Evolutionary conservation across 2,888 invertebrate species (phyloP).

Genomic region (Thalpophila matura): DNA sequence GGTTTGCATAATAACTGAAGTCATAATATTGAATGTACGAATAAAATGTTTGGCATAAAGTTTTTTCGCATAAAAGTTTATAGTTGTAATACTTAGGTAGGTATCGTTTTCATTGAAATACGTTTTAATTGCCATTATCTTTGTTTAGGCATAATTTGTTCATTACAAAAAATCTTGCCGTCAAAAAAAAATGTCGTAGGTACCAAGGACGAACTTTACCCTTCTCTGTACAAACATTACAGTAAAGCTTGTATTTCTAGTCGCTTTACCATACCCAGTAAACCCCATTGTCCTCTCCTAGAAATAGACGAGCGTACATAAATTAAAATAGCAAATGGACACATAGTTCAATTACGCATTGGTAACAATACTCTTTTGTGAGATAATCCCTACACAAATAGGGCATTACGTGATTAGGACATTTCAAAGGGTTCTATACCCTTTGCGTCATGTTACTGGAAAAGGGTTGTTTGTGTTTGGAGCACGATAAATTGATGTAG

Average conservation of each 20-base stretch:
- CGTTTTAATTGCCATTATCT: too few relatives aligned
- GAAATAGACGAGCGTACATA: slow-evolving; percentile 26
- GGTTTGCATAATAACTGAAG: too few relatives aligned
- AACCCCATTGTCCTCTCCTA: slow-evolving; percentile 10
- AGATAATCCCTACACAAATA: slow-evolving; percentile 77
- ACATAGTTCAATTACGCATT: slow-evolving; percentile 67
- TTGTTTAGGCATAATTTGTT: too few relatives aligned
- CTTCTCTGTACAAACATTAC: too few relatives aligned
- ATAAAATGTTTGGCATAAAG: too few relatives aligned
- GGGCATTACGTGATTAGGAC: slow-evolving; percentile 81
- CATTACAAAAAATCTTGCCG: too few relatives aligned
- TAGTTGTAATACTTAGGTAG: too few relatives aligned
- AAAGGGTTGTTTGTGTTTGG: slow-evolving; percentile 68
- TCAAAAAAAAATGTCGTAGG: too few relatives aligned
- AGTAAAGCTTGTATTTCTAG: not conserved
- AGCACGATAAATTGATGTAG: slow-evolving; percentile 68
- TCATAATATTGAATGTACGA: too few relatives aligned
- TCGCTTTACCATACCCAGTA: slow-evolving; percentile 10
- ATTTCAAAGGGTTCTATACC: slow-evolving; percentile 77
- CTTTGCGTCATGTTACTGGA: slow-evolving; percentile 54
- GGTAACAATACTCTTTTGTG: slow-evolving; percentile 71
- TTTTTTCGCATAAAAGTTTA: too few relatives aligned
- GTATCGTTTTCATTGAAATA: too few relatives aligned
- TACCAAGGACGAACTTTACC: too few relatives aligned
- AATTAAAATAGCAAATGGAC: slow-evolving; percentile 66